These are phyloP conservation scores for Tetramorium alpestre DNA, from an alignment of 1,140 invertebrate genomes.

Conservation along the genomic window DNA sequence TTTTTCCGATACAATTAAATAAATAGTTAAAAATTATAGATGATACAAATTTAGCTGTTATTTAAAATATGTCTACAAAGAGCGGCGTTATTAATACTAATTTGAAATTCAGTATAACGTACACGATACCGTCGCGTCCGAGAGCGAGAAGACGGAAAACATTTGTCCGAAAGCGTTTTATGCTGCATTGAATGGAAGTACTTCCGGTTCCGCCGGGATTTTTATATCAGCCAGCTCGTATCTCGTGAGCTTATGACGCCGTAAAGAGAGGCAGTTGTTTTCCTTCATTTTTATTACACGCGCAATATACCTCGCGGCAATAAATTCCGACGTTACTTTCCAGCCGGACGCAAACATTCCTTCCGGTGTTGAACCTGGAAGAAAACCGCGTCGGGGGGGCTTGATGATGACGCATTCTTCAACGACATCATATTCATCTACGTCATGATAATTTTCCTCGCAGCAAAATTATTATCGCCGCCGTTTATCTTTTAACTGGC, in stretches of 20 bases:
- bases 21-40: not conserved
- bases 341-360: not conserved
- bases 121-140: not conserved
- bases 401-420: not conserved
- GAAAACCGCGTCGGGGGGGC: not conserved
- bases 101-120: not conserved
- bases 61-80: not conserved
- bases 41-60: not conserved
- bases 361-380: not conserved
- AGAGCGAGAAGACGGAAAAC: not conserved
- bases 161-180: not conserved
- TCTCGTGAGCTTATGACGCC: not conserved
- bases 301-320: constrained; percentile 11
- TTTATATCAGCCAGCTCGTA: constrained; percentile 18
- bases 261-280: constrained; percentile 2
- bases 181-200: not conserved
- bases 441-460: not conserved
- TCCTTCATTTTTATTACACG: constrained; percentile 5
- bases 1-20: not conserved
- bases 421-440: not conserved
- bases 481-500: constrained; percentile 19
- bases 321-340: constrained; percentile 31
- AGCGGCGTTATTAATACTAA: not conserved
- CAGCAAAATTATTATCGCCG: not conserved
- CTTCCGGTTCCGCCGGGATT: not conserved